Base-by-base conservation (phyloP, 2,888 invertebrate genomes). In the Cantharis flavilabris region DNA sequence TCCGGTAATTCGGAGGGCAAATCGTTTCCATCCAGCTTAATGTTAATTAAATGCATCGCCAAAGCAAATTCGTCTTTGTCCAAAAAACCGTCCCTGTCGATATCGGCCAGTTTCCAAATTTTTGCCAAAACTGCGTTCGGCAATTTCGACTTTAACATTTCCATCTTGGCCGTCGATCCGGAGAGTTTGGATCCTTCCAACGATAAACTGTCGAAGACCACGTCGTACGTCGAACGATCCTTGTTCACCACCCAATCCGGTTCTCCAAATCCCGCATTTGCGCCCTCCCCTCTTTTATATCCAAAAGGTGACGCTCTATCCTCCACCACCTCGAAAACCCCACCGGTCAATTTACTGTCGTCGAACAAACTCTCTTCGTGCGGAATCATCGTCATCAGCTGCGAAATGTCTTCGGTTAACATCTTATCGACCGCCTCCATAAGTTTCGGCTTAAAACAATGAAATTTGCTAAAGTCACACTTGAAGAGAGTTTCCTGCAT, bases 51-150 rank as follows among this genome's bases (percentile, higher is more conserved):
- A 90, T 99, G 98, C 95, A 97, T 96, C 18, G 98, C 98, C 79
- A 99, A 91, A 23, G 98, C 98, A 89, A 98, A 99, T 90, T 99
- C 99, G 85, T 99, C 98, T 18, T 92, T 90, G 89, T 99, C 98
- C 83, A 99, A 90, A 89, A 95, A 94, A 18, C 98, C 98, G 88
- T 98, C 98, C 83, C 94, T 94, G 90, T 99, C 98, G 81, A 98
- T 93, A 89, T 99, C 99, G 1, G 98, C 92, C 80, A 99, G 90
- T 89, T 98, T 98, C 99, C 99, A 99, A 85, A 99, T 96, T 91
- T 96, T 96, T 79, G 98, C 97, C 81, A 99, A 92, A 76, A 98
- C 97, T 30, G 95, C 94, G 89, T 99, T 98, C 9, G 99, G 99
- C 86, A 99, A 91, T 89, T 98, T 98, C 26, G 98, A 98, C 89